Percentiles rank a stretch among this genome's conserved stretches.
Conservation (phyloP, 92 coral and sea anemone genomes). For the Palythoa grandis region DNA sequence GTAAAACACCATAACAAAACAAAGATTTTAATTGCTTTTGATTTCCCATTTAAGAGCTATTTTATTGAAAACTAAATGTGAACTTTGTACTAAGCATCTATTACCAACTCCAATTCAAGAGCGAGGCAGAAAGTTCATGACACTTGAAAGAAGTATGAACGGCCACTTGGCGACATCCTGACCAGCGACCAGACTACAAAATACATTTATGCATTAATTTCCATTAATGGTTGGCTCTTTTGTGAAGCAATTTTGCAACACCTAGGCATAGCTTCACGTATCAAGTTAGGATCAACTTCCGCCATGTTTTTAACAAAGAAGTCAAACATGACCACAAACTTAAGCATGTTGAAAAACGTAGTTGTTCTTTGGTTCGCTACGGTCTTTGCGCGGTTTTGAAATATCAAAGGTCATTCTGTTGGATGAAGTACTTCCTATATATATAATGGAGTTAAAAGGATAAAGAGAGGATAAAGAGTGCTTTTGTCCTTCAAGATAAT, state of each 20-base stretch:
- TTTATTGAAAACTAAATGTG: too few species aligned
- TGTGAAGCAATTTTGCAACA: background rate
- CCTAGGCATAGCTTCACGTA: constrained; percentile 5
- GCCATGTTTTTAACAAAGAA: background rate
- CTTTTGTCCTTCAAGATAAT: background rate
- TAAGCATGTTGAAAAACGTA: background rate
- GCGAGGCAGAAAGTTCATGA: background rate
- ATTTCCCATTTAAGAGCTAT: too few species aligned
- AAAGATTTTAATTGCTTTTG: too few species aligned
- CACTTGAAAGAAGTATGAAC: background rate
- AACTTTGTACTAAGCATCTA: too few species aligned
- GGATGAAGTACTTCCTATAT: background rate
- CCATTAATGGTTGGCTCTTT: background rate
- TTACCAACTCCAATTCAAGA: background rate
- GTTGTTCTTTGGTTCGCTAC: background rate
- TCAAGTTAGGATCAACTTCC: background rate
- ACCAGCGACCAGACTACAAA: background rate
- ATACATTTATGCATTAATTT: background rate
- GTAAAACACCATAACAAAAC: background rate
- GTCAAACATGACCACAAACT: background rate
- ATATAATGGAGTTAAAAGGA: background rate
- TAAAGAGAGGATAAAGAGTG: background rate
- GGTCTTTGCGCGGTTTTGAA: background rate
- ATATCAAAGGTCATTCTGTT: background rate
- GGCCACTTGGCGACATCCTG: background rate